These are phyloP conservation scores for Ochropleura plecta DNA, from an alignment of 2,888 invertebrate species.

Conservation along the genomic window DNA sequence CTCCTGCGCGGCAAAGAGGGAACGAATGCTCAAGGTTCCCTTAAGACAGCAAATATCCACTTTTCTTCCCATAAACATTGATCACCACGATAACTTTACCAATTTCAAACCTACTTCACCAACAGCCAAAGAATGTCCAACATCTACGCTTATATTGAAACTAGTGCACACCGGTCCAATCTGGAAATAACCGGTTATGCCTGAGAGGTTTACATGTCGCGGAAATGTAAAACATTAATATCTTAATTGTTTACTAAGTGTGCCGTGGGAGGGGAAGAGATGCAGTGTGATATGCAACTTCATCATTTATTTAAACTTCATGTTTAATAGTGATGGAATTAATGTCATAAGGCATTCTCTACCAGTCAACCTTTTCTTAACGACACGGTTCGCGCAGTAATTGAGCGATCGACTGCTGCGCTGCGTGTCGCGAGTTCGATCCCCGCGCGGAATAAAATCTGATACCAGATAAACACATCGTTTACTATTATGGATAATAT, in stretches of 20 bases:
- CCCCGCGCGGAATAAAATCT: no score
- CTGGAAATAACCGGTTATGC: slow-evolving; percentile 26
- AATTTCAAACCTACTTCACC: slow-evolving; percentile 22
- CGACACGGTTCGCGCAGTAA: no score
- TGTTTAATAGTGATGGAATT: no score
- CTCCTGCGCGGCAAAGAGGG: no score
- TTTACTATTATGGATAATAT: not conserved
- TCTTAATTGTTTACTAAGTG: slow-evolving; percentile 40
- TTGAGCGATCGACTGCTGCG: no score
- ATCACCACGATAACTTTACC: not conserved
- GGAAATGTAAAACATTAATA: slow-evolving; percentile 41
- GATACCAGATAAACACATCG: not conserved
- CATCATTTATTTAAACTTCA: not conserved
- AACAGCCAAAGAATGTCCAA: slow-evolving; percentile 16
- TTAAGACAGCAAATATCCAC: not conserved
- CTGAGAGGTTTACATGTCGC: slow-evolving; percentile 25
- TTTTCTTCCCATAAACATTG: not conserved
- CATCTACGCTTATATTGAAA: slow-evolving; percentile 13
- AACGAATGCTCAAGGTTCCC: no score
- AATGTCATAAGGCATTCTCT: no score
- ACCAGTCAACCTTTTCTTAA: no score
- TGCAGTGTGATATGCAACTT: not conserved
- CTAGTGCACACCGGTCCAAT: slow-evolving; percentile 17
- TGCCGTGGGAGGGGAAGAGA: slow-evolving; percentile 28
- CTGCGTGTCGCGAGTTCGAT: no score